These are phyloP conservation scores for Cephalopholis sonnerati DNA, from an alignment of 2,113 vertebrate genomes.

Conservation along the genomic window DNA sequence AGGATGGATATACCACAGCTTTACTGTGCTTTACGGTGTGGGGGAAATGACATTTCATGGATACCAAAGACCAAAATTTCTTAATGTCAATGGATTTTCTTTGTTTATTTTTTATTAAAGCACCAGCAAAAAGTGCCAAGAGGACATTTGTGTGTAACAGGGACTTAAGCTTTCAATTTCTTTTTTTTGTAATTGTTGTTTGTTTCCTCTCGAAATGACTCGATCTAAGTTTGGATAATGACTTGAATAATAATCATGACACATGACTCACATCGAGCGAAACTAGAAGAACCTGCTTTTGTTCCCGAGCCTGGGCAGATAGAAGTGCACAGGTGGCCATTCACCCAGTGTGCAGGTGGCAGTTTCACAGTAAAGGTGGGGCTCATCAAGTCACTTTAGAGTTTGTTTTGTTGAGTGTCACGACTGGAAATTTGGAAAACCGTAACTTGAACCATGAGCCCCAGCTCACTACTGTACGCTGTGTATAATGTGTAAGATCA, in stretches of 20 bases:
- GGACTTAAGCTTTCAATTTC: conserved; percentile 13
- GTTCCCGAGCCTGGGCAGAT: background rate
- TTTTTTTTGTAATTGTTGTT: background rate
- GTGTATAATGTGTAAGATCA: conserved; percentile 11
- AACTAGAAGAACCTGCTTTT: conserved; percentile 70
- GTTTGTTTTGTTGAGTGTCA: background rate
- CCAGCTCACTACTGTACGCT: background rate
- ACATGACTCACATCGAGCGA: background rate
- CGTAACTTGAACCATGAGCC: background rate
- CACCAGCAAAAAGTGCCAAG: conserved; percentile 37
- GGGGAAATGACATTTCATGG: conserved; percentile 44
- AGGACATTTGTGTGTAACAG: conserved; percentile 18
- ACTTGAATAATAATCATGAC: conserved; percentile 71
- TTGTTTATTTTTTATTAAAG: conserved; percentile 42
- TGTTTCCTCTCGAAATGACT: conserved; percentile 38
- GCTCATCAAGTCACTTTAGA: background rate
- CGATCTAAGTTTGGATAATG: conserved; percentile 54
- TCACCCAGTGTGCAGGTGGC: conserved; percentile 3
- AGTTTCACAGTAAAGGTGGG: conserved; percentile 35
- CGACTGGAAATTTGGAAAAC: conserved; percentile 7
- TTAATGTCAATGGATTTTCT: conserved; percentile 5
- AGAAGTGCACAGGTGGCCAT: background rate
- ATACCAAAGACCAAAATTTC: conserved; percentile 69
- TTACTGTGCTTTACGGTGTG: conserved; percentile 14
- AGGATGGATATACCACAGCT: background rate